Conservation (phyloP, 2,888 invertebrate species). For the Lochmaea capreae region DNA sequence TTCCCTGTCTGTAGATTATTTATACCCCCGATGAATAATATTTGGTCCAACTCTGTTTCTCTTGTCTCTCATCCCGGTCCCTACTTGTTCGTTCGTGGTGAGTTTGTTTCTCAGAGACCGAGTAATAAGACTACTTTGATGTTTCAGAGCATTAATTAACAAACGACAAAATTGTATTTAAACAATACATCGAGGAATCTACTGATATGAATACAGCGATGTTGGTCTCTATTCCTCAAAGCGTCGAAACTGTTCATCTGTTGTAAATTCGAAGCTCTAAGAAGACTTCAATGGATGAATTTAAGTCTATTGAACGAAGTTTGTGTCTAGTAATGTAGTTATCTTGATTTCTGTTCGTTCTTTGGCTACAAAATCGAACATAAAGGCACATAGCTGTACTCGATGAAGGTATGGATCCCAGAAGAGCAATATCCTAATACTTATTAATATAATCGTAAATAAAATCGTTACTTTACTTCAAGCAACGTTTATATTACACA, state of each 20-base stretch:
- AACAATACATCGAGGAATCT: conserved; percentile 66
- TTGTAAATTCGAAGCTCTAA: conserved; percentile 20
- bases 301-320: conserved; percentile 10
- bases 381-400: no score
- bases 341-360: conserved; percentile 18
- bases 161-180: conserved; percentile 74
- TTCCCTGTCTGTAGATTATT: no score
- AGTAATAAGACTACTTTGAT: conserved; percentile 55
- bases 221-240: conserved; percentile 44
- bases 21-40: no score
- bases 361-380: not conserved
- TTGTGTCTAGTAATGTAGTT: not conserved
- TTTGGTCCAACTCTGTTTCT: not conserved
- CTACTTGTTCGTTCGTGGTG: conserved; percentile 45
- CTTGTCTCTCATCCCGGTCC: conserved; percentile 22
- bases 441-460: not conserved
- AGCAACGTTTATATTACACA: no score
- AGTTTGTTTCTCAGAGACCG: conserved; percentile 48
- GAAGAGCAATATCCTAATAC: no score
- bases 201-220: conserved; percentile 48
- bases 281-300: conserved; percentile 38
- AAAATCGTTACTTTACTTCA: not conserved
- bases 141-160: conserved; percentile 68
- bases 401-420: not conserved
- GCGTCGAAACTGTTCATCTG: conserved; percentile 42